Conservation (phyloP, 2,797 vertebrate species). For the Pogonophryne albipinna region DNA sequence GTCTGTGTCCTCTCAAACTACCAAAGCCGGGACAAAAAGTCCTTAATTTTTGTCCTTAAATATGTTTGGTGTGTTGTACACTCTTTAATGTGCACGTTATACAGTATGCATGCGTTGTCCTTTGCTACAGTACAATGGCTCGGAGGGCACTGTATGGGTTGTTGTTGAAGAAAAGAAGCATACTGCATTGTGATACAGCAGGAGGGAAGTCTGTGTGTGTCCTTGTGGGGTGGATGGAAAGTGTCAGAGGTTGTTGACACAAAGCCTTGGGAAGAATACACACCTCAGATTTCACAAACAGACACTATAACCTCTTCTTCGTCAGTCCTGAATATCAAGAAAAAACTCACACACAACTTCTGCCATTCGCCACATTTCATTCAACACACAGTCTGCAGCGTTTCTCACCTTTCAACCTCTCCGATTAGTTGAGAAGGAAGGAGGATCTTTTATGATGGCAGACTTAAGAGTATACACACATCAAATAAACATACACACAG, state of each 20-base stretch:
- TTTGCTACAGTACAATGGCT: background rate
- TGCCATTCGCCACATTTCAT: background rate
- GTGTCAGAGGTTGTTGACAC: conserved; percentile 28
- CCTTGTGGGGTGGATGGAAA: background rate
- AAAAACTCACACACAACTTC: conserved; percentile 1
- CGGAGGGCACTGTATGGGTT: conserved; percentile 13
- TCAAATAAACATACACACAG: conserved; percentile 21
- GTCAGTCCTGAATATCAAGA: conserved; percentile 23
- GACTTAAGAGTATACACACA: conserved; percentile 12
- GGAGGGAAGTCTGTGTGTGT: conserved; percentile 17
- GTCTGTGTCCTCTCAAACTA: background rate
- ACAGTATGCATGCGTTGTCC: background rate
- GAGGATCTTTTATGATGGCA: conserved; percentile 15
- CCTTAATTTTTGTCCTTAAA: background rate
- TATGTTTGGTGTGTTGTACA: conserved; percentile 4
- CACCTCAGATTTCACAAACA: background rate
- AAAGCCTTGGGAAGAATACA: conserved; percentile 31
- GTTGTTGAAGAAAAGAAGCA: conserved; percentile 30
- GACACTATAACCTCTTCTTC: conserved; percentile 10
- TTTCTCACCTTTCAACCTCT: conserved; percentile 35
- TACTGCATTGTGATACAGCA: conserved; percentile 31
- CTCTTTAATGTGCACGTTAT: conserved; percentile 9
- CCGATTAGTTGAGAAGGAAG: conserved; percentile 20
- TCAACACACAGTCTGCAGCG: background rate
- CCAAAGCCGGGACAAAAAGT: background rate